Conservation (phyloP, 1,140 invertebrate species). For the Pseudachorutes palmiensis region DNA sequence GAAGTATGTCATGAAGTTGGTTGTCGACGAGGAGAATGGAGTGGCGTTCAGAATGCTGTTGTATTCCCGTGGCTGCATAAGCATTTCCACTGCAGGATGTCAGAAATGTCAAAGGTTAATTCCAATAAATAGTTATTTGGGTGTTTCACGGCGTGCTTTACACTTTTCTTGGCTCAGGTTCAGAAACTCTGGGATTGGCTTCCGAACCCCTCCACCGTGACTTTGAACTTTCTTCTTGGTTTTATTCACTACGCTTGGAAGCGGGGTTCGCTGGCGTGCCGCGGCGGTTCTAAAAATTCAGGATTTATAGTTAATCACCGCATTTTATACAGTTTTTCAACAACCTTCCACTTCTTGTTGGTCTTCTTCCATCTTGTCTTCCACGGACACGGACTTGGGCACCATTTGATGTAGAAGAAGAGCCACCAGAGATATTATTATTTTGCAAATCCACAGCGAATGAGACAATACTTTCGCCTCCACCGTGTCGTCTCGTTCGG, state of each 20-base stretch:
- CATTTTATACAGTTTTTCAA: not conserved
- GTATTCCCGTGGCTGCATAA: slow-evolving; percentile 17
- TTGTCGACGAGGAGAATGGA: slow-evolving; percentile 6
- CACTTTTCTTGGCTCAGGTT: not conserved
- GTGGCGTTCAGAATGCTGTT: slow-evolving; percentile 2
- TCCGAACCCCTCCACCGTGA: not conserved
- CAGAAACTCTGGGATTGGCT: no score
- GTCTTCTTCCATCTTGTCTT: not conserved
- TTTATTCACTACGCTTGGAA: no score
- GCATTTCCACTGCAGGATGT: slow-evolving; percentile 23
- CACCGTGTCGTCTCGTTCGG: not conserved
- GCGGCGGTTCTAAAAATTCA: no score
- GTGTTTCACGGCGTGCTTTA: not conserved
- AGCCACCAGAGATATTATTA: not conserved
- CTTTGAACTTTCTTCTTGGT: no score
- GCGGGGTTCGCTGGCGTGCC: not conserved
- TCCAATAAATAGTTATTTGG: not conserved
- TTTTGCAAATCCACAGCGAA: not conserved
- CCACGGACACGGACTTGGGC: not conserved
- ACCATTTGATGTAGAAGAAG: not conserved
- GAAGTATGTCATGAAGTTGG: not conserved
- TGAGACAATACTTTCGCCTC: slow-evolving; percentile 7
- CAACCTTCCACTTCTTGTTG: not conserved
- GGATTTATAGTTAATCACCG: no score
- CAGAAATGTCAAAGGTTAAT: not conserved